Evolutionary conservation across 2,113 vertebrate genomes (phyloP), one percentile per base, ranked within the genome.

Genomic region (Crotalus viridis): DNA sequence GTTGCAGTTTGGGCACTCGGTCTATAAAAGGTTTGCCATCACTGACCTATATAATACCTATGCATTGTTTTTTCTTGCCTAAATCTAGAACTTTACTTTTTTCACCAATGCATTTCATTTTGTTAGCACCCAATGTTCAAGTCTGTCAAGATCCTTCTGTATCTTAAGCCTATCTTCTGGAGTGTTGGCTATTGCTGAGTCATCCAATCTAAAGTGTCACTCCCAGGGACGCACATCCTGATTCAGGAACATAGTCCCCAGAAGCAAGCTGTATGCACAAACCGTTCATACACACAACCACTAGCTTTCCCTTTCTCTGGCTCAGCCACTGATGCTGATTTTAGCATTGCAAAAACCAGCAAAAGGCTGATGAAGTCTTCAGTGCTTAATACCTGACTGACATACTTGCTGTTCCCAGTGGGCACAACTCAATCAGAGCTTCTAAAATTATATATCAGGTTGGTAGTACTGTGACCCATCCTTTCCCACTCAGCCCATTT

Each of bases 381-480:
- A 21, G 4, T n/a, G 61, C 59, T 39, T 21, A 74, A 89, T 17
- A n/a, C 51, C 51, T 88, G 61, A 54, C 21, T 88, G 59, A 61
- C 59, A 69, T 55, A 64, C 69, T 88, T 92, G 51, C 33, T 22
- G 24, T 85, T 24, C 85, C 64, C 22, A 10, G 21, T 39, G 28
- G 21, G 55, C 21, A 93, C 55, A 52, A 86, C 52, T 64, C 59
- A 48, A 85, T 51, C 88, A 59, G 55, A 92, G 55, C 28, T 24
- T 89, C 85, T 26, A 86, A 33, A 55, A 33, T 43, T 85, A 39
- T 39, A 88, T 93, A 10, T 92, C 92, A 96, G 93, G 81, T 91
- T 92, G 90, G 69, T 93, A 95, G 92, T 94, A 89, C 92, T 97
- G 89, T 88, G 90, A 90, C 95, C 92, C 93, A 94, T 96, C 91